Conservation (phyloP, 2,888 invertebrate genomes). For the Drosophila colorata region DNA sequence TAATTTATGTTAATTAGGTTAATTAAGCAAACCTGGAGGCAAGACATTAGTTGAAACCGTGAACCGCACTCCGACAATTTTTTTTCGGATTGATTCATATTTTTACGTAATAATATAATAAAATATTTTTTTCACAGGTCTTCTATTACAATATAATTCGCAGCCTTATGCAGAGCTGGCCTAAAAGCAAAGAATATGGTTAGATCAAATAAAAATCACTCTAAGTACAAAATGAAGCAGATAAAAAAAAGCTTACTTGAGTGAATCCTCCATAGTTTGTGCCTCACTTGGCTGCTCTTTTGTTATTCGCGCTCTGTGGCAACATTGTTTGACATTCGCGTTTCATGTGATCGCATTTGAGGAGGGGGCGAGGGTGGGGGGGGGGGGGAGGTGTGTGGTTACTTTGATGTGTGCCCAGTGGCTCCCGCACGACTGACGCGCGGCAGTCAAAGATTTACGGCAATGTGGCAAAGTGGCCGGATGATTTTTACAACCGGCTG, state of each 20-base stretch:
- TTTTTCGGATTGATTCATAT: no score
- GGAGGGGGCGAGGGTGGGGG: neutral
- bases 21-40: no score
- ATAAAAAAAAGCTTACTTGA: neutral
- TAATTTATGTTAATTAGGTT: no score
- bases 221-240: no score
- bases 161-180: no score
- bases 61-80: no score
- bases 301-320: neutral
- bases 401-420: slow-evolving; percentile 35
- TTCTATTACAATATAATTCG: no score
- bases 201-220: no score
- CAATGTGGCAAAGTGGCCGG: slow-evolving; percentile 40
- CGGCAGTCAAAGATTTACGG: slow-evolving; percentile 39
- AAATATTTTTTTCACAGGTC: no score
- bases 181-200: no score
- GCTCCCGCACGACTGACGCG: slow-evolving; percentile 1
- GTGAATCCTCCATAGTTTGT: neutral
- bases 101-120: no score
- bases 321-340: slow-evolving; percentile 25
- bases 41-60: no score
- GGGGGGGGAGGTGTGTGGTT: neutral
- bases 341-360: slow-evolving; percentile 24
- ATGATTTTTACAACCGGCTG: slow-evolving; percentile 48
- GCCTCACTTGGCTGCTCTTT: slow-evolving; percentile 19